Base-by-base conservation (phyloP, 1,140 invertebrate genomes). In the Drosophila orosa region DNA sequence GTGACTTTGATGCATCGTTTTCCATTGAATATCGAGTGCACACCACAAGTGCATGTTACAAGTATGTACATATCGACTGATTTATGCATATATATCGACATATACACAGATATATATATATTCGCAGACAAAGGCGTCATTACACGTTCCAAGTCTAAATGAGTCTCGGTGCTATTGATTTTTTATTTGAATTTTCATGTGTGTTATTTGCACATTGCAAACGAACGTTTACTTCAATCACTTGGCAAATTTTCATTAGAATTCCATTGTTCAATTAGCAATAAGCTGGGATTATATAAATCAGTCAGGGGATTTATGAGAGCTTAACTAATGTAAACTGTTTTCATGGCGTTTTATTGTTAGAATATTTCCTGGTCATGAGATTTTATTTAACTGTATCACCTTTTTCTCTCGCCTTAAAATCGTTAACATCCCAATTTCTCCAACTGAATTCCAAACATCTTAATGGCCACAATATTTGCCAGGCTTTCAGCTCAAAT, bases 201-300 rank as follows among this genome's bases (percentile, higher is more conserved):
- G 33, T 42, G 57, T 58, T 50, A 17, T 42, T 63, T 59, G 60
- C 42, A 35, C 65, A 71, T 60, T 67, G 13, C 40, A 37, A 71
- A 61, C 52, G 45, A 72, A 61, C 48, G 75, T 57, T 78, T 58
- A 78, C 56, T 45, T 65, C 45, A 71, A 54, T 79, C 63, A 84
- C 80, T 44, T 74, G 56, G 65, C 45, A 57, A 71, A 83, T 79
- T 78, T 75, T 67, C 74, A 72, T 82, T 75, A 67, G 78, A 87
- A 87, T 86, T 87, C 77, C 79, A 79, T 82, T 87, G 69, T 87
- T 78, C 71, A 75, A 87, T 78, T 78, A 87, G 37, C 60, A 29
- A 15, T 9, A 31, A 24, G 9, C 17, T 54, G 4, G 8, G 24
- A 29, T 62, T 76, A 47, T 31, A 54, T 42, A 54, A 68, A 68